These are phyloP conservation scores for Austrofundulus limnaeus DNA, from an alignment of 2,113 vertebrate genomes.

Conservation along the genomic window DNA sequence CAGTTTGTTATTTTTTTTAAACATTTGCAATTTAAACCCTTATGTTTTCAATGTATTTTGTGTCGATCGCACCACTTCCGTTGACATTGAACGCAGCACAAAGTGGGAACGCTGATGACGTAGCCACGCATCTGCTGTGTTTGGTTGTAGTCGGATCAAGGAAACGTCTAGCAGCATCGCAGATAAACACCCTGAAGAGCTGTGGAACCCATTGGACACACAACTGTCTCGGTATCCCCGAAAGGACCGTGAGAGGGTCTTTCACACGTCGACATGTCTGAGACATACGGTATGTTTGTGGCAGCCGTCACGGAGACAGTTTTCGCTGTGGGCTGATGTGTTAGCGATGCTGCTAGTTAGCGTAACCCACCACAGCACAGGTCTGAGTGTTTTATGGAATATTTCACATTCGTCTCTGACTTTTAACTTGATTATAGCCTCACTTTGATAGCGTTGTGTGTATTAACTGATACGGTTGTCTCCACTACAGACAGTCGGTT, in stretches of 20 bases:
- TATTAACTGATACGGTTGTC: too few species aligned
- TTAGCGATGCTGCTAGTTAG: constrained; percentile 40
- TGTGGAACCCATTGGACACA: constrained; percentile 32
- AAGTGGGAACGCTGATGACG: constrained; percentile 31
- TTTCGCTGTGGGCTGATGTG: constrained; percentile 13
- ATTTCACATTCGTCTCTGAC: neutral
- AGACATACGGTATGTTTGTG: constrained; percentile 81
- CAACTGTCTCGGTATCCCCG: constrained; percentile 26
- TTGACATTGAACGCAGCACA: constrained; percentile 4
- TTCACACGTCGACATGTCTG: constrained; percentile 77
- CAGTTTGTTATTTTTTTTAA: neutral
- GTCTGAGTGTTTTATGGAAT: neutral
- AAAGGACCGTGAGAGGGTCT: constrained; percentile 22
- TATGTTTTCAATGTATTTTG: neutral
- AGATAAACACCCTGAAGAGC: constrained; percentile 56
- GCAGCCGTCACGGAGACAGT: neutral
- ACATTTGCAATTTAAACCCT: neutral
- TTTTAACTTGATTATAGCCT: neutral
- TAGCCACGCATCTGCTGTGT: constrained; percentile 32
- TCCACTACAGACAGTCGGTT: too few species aligned
- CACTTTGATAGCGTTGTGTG: neutral
- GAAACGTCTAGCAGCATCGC: constrained; percentile 49
- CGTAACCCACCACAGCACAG: neutral
- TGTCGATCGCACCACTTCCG: neutral
- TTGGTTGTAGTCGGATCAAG: constrained; percentile 51